Conservation (phyloP, 2,888 invertebrate genomes). For the Sinohyriopsis cumingii region DNA sequence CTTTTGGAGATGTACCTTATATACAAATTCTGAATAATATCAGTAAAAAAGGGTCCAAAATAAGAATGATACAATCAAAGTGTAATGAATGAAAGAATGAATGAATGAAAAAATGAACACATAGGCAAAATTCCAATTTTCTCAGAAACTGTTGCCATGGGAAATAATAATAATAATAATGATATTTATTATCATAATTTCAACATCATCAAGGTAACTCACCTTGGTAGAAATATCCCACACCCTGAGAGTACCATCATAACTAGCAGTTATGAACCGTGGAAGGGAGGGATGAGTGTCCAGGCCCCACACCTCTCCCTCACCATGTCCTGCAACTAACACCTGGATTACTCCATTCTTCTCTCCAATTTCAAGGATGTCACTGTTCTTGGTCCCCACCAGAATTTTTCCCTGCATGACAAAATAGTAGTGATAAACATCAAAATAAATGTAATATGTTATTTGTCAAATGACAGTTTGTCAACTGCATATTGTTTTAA, state of each 20-base stretch:
- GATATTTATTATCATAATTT: background rate
- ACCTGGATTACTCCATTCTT: conserved; percentile 62
- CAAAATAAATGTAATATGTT: background rate
- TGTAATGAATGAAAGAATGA: too few relatives aligned
- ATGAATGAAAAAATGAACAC: too few relatives aligned
- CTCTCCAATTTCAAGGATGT: conserved; percentile 68
- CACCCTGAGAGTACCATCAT: conserved; percentile 69
- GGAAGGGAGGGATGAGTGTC: conserved; percentile 65
- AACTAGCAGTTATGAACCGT: conserved; percentile 69
- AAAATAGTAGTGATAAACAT: background rate
- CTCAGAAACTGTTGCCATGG: background rate
- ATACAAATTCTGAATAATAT: too few relatives aligned
- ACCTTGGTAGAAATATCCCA: conserved; percentile 70
- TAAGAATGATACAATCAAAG: too few relatives aligned
- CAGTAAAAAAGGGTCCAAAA: too few relatives aligned
- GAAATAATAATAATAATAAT: background rate
- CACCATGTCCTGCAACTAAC: conserved; percentile 68
- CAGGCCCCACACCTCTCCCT: conserved; percentile 72
- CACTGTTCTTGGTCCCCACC: conserved; percentile 70
- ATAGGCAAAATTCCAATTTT: too few relatives aligned
- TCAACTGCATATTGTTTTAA: background rate
- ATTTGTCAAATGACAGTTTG: background rate
- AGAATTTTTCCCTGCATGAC: conserved; percentile 67
- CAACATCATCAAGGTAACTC: conserved; percentile 3
- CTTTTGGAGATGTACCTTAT: too few relatives aligned